These are phyloP conservation scores for Rambutsinella grinnellia DNA, from an alignment of 2,888 invertebrate genomes.

Conservation along the genomic window DNA sequence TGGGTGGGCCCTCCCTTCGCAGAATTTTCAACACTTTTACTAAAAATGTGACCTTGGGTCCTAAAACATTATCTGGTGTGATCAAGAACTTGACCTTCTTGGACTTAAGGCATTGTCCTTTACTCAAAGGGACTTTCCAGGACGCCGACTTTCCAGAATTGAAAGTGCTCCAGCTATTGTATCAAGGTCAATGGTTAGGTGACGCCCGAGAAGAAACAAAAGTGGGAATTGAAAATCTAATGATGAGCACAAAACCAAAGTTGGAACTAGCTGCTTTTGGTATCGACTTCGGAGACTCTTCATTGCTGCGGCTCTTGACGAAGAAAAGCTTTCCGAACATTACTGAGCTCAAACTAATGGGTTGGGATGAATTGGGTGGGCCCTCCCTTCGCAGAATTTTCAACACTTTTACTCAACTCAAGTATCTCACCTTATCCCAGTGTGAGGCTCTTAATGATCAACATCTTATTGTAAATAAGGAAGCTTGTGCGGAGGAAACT, in stretches of 20 bases:
- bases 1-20: not conserved
- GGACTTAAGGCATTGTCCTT: not conserved
- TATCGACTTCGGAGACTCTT: too few relatives aligned
- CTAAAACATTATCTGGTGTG: not conserved
- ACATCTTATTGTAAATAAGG: not conserved
- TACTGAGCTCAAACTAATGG: not conserved
- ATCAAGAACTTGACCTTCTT: not conserved
- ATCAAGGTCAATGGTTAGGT: too few relatives aligned
- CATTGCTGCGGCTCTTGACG: not conserved
- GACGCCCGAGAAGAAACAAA: too few relatives aligned
- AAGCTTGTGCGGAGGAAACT: not conserved
- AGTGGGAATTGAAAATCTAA: not conserved
- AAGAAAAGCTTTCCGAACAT: not conserved
- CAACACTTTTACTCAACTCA: not conserved
- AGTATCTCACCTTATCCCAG: not conserved
- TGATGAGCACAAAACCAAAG: not conserved
- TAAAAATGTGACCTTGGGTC: too few relatives aligned
- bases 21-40: constrained; percentile 6
- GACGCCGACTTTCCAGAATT: not conserved
- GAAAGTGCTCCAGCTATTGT: not conserved
- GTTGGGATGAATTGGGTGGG: constrained; percentile 3
- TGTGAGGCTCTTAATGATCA: constrained; percentile 2
- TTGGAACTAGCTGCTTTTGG: not conserved
- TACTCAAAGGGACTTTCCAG: not conserved
- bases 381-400: not conserved